These are phyloP conservation scores for Jaculus jaculus DNA, from an alignment of 2,113 vertebrate genomes.

Conservation along the genomic window DNA sequence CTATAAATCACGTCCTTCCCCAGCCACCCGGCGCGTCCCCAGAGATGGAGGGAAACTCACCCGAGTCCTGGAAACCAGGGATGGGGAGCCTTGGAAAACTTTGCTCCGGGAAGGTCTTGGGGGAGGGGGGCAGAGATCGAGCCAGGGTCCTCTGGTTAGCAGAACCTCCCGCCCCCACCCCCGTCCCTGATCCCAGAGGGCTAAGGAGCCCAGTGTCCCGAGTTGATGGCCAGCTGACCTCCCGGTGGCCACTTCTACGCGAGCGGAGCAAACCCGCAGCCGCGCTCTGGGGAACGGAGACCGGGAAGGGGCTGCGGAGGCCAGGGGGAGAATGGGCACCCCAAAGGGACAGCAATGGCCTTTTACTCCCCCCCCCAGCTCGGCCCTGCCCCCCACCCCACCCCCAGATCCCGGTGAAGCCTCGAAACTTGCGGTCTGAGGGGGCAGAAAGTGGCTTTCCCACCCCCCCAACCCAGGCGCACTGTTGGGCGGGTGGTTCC, in stretches of 20 bases:
- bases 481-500: background rate
- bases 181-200: background rate
- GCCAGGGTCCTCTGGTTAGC: background rate
- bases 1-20: constrained; percentile 32
- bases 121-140: background rate
- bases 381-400: background rate
- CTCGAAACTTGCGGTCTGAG: background rate
- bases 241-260: background rate
- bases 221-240: rapidly evolving
- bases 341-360: background rate
- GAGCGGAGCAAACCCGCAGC: background rate
- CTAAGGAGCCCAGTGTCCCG: background rate
- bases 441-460: constrained; percentile 21
- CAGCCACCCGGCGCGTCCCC: rapidly evolving
- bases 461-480: background rate
- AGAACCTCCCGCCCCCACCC: too few species aligned
- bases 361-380: background rate
- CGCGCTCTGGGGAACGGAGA: background rate
- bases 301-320: background rate
- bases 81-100: background rate
- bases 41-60: background rate
- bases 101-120: background rate
- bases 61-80: background rate
- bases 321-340: background rate
- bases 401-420: background rate